phyloP scores from a whole-genome alignment of 2,888 invertebrate species.

The Lasioglossum malachurum region DNA sequence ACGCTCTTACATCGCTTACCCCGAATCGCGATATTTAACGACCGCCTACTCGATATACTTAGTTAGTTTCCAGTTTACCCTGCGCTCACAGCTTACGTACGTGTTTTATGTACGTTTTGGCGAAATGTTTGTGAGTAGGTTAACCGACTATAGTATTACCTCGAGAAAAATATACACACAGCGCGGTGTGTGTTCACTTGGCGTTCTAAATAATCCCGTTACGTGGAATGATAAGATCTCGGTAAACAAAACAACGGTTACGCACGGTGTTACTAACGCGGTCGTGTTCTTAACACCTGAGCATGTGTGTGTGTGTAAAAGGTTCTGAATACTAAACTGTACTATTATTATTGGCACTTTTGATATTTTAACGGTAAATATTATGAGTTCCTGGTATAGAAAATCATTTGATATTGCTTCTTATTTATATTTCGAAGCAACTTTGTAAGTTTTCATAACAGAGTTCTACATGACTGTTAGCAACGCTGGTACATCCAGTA shows the following conservation, averaged over 20 bases:
- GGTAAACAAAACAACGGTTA: background rate
- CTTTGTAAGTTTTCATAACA: no score
- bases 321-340: background rate
- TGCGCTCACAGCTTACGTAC: conserved; percentile 16
- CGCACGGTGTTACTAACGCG: background rate
- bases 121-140: conserved; percentile 47
- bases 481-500: no score
- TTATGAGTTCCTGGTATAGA: no score
- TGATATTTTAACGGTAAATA: no score
- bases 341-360: no score
- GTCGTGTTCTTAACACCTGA: background rate
- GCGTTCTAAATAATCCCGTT: conserved; percentile 14
- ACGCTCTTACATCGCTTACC: conserved; percentile 70
- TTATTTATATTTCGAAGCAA: no score
- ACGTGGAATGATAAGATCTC: conserved; percentile 16
- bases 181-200: conserved; percentile 23
- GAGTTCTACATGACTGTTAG: no score
- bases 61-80: conserved; percentile 50
- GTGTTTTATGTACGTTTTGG: conserved; percentile 31
- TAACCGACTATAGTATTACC: conserved; percentile 38
- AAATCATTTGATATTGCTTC: no score
- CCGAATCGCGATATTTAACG: conserved; percentile 69
- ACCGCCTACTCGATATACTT: conserved; percentile 58
- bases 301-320: background rate
- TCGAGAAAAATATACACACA: conserved; percentile 38